Percentiles rank a stretch among this genome's conserved stretches.
Conservation (phyloP, 1,140 invertebrate genomes). For the Ganaspis sp. region DNA sequence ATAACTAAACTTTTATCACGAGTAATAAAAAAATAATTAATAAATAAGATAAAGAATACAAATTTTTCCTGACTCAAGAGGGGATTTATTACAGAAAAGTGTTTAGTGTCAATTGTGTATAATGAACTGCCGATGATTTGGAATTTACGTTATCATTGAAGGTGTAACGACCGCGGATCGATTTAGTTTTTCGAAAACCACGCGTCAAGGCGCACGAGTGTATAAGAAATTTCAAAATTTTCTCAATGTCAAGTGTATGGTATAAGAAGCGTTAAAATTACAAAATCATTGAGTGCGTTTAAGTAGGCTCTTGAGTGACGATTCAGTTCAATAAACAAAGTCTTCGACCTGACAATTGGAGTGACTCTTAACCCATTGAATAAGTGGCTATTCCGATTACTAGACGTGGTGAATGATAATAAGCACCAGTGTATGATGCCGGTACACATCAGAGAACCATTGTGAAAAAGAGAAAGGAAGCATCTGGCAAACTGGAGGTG, state of each 20-base stretch:
- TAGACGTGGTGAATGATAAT: conserved; percentile 42
- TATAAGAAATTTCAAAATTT: not conserved
- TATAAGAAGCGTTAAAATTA: not conserved
- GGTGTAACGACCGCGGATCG: no score
- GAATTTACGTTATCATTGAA: no score
- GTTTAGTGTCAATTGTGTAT: no score
- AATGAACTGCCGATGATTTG: no score
- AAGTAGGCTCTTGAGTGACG: not conserved
- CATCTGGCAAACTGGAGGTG: conserved; percentile 58
- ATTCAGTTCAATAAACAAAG: not conserved
- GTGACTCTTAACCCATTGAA: conserved; percentile 12
- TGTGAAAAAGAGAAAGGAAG: conserved; percentile 63
- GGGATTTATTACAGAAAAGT: no score
- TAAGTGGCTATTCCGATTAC: conserved; percentile 19
- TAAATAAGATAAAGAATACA: no score
- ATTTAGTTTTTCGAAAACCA: no score
- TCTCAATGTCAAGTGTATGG: not conserved
- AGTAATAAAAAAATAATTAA: no score
- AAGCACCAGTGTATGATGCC: conserved; percentile 40
- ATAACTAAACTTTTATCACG: no score
- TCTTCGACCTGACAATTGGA: not conserved
- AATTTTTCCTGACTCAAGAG: no score
- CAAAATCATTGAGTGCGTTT: not conserved
- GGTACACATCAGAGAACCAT: conserved; percentile 41
- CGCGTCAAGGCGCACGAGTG: no score